These are phyloP conservation scores for Cyanoderma ruficeps DNA, from an alignment of 2,113 vertebrate genomes.

Conservation along the genomic window DNA sequence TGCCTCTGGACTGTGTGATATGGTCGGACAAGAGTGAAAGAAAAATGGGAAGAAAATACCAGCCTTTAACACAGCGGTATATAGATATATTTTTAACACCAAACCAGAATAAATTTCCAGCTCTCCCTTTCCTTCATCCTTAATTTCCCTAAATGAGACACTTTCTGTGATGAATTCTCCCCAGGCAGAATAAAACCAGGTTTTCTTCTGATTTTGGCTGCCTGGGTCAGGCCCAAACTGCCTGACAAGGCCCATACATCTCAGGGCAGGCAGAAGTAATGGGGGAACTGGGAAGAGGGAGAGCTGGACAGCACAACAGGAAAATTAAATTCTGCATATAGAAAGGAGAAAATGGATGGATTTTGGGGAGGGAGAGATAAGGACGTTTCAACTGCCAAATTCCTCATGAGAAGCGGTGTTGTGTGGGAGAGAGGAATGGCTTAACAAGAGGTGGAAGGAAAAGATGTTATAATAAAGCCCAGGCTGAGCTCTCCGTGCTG, in stretches of 20 bases:
- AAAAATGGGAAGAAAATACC: neutral
- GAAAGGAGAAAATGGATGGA: neutral
- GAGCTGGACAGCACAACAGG: neutral
- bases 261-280: conserved; percentile 6
- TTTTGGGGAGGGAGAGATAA: conserved; percentile 15
- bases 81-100: conserved; percentile 9
- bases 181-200: conserved; percentile 66
- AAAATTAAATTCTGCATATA: conserved; percentile 20
- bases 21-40: neutral
- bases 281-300: neutral
- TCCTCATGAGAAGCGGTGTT: neutral
- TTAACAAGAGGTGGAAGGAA: neutral
- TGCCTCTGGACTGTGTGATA: neutral
- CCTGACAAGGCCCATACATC: neutral
- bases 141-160: conserved; percentile 68
- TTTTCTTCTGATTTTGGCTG: conserved; percentile 69
- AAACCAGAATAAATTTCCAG: conserved; percentile 46
- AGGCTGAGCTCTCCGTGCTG: neutral
- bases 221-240: conserved; percentile 50
- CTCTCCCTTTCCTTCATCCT: conserved; percentile 48
- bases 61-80: neutral
- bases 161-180: conserved; percentile 63
- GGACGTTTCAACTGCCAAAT: neutral
- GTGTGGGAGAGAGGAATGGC: neutral
- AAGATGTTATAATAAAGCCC: neutral